Evolutionary conservation across 2,888 invertebrate genomes (phyloP), one percentile per base, ranked within the genome.

Genomic region (Tribolium freemani): DNA sequence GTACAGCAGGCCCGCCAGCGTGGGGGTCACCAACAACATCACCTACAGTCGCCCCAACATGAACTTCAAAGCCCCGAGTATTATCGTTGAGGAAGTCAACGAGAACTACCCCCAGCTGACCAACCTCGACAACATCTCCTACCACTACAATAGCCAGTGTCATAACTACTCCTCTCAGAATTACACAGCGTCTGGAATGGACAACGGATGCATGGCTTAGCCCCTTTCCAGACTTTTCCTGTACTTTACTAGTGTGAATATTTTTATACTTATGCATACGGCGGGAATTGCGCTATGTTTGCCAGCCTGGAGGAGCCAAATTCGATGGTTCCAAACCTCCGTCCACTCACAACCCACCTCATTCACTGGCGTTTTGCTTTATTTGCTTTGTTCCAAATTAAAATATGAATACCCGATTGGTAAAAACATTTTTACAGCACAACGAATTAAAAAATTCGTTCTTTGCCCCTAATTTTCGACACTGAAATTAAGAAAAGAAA

Each of bases 141-240:
- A 81, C 69, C 83, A 84, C 72, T 84, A 84, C 71, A 83, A 81
- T 74, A 83, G 81, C 26, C 89, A 89, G 80, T 90, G 90, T 84
- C 90, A 90, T 80, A 89, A 88, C 60, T 90, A 90, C 45, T 84
- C 87, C 61, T 89, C 88, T 70, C 89, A 89, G 81, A 89, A 89
- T 85, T 88, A 89, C 82, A 88, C 86, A 79, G 89, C 86, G 83
- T 80, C 84, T 46, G 89, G 88, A 79, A 87, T 90, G 78, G 90
- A 90, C 82, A 91, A 90, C 80, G 90, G 90, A 73, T 91, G 91
- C 83, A 90, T 91, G 86, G 91, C 90, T 81, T 91, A 89, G 87
- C 69, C 72, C 21, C 11, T 11, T 53, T 44, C 26, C 21, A 16
- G 51, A 44, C 16, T 16, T 66, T 66, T 63, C 50, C 50, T 63